Evolutionary conservation across 2,888 invertebrate genomes (phyloP), one percentile per base, ranked within the genome.

Genomic region (Stratiomys singularior): DNA sequence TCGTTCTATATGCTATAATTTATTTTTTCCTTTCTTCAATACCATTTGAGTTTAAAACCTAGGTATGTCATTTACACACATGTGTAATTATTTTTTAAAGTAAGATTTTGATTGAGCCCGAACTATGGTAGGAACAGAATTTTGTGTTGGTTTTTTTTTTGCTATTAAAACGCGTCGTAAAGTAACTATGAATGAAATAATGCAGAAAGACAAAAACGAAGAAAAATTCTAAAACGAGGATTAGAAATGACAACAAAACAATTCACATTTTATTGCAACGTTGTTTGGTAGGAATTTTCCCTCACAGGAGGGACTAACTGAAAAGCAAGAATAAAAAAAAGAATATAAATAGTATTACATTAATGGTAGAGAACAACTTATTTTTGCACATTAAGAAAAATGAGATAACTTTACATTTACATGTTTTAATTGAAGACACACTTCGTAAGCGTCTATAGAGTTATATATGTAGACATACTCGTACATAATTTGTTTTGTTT

Each of bases 1-100:
- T 88, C 89, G 89, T 89, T 89, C 88, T 89, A 47, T 21, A 76
- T 25, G 63, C 47, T 63, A 15, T 60, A 64, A 66, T 52, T 25
- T 64, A 23, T 64, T 46, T 47, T 23, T 18, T 25, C 23, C 23
- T 60, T 25, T 60, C 21, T 25, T 60, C 21, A 60, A 60, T 60
- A 52, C 60, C 23, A 60, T 21, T 60, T 60, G 60, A 60, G 21
- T 60, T 60, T 60, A 4, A 21, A 3, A n/a, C 18, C 52, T 52
- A 15, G 15, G 15, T 4, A 52, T 18, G 15, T 60, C 60, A 23
- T 7, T 25, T 60, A 60, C 5, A 60, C 7, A 23, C 23, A 60
- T 11, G 13, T 25, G 23, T n/a, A 23, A 18, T 11, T 7, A 56
- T 76, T 76, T 47, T 30, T 58, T 23, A 74, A 60, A 60, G 4